Conservation (phyloP, 2,113 vertebrate genomes). For the Platanista minor region DNA sequence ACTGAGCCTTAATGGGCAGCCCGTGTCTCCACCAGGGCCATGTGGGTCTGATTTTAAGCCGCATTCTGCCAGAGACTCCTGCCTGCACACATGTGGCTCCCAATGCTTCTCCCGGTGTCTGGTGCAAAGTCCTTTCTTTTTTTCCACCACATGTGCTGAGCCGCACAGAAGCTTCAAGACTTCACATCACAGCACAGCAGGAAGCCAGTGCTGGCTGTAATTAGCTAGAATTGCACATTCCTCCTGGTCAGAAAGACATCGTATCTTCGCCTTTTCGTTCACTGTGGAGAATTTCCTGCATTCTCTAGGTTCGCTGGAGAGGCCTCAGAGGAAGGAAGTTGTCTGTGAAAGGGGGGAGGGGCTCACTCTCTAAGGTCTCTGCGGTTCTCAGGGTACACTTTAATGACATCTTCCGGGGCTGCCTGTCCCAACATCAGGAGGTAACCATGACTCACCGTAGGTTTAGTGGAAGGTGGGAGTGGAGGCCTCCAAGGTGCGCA, state of each 20-base stretch:
- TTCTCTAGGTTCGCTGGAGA: neutral
- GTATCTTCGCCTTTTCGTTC: neutral
- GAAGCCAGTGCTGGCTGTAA: constrained; percentile 63
- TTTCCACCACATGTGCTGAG: neutral
- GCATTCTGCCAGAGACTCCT: neutral
- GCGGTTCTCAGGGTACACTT: neutral
- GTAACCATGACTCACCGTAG: accelerated
- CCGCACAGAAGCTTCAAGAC: neutral
- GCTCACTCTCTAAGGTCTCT: neutral
- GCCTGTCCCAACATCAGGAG: neutral
- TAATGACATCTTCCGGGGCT: neutral
- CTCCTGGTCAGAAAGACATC: neutral
- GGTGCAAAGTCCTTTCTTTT: neutral
- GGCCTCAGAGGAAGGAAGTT: constrained; percentile 40
- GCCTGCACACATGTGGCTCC: neutral
- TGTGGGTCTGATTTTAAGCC: constrained; percentile 1
- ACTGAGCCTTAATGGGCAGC: neutral
- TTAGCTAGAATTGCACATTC: constrained; percentile 53
- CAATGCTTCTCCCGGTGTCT: neutral
- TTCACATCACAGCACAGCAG: constrained; percentile 22
- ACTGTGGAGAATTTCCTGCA: neutral
- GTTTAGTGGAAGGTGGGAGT: neutral
- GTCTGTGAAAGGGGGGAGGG: neutral
- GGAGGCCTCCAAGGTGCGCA: accelerated
- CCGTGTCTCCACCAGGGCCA: neutral